Base-by-base conservation (phyloP, 92 coral and sea anemone species). In the Zoanthus sansibaricus region DNA sequence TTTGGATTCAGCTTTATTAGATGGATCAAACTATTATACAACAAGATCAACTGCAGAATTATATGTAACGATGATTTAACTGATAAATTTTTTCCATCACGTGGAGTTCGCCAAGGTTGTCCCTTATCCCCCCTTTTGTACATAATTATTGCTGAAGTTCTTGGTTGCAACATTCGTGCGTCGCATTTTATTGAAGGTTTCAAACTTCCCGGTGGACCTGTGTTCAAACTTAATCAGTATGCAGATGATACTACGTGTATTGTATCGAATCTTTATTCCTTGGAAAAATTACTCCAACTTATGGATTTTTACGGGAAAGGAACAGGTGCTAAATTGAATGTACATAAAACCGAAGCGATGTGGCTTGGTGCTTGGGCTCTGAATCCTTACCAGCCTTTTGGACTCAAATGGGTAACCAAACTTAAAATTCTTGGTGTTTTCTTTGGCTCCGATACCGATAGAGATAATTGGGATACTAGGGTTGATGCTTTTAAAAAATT, bases 151-250 rank as follows among this genome's bases (percentile, higher is more conserved):
- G 69, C 69, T 11, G 82, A 77, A 55, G 20, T 17, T 55, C 48
- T 77, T 12, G 82, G 82, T 12, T 52, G 82, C 48, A 77, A 77
- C 11, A 77, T 56, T 1, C 48, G 82, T n/a, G 78, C 78, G n/a
- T 74, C 8, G 4, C 3, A 15, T 0, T 13, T 1, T 0, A 72
- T 72, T 8, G 37, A 49, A 2, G 37, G 79, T 0, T 2, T 75
- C 11, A 6, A 72, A 16, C 2, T 49, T 21, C 79, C 79, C 30
- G 64, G 79, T 0, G 79, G 79, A 7, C 58, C 17, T 0, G 1
- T 47, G 8, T 49, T 75, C n/a, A 75, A 48, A 49, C 59, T 49
- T 3, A 3, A 25, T 25, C 25, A 25, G 25, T 25, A 25, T 25
- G 25, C 25, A 25, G 25, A 25, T 25, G 25, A 25, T 25, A 25